phyloP scores from a whole-genome alignment of 2,797 vertebrate genomes.

The Centropyge bicolor region DNA sequence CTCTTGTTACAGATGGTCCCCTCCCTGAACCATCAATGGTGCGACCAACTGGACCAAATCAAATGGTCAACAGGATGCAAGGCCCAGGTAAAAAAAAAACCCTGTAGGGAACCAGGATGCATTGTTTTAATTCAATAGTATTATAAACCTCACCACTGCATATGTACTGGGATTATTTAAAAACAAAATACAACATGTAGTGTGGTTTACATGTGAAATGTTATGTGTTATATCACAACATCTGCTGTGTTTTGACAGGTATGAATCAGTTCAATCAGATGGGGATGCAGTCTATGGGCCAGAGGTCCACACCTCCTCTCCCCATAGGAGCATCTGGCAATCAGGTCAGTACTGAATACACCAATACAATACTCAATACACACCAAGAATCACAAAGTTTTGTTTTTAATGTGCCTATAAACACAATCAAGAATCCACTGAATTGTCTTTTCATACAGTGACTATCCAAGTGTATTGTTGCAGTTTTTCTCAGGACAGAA shows the following conservation, averaged over 20 bases:
- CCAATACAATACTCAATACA: conserved; percentile 30
- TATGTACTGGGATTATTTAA: not conserved
- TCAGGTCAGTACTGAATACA: conserved; percentile 85
- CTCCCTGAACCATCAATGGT: conserved; percentile 91
- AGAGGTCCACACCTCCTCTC: conserved; percentile 94
- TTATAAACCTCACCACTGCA: not conserved
- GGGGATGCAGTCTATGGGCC: conserved; percentile 90
- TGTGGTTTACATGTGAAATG: not conserved
- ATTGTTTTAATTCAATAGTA: not conserved
- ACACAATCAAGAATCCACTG: conserved; percentile 1
- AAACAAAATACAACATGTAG: not conserved
- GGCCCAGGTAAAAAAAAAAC: conserved; percentile 77
- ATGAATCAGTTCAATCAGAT: conserved; percentile 95
- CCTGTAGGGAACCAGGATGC: not conserved
- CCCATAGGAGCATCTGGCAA: conserved; percentile 90
- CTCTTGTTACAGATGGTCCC: conserved; percentile 88
- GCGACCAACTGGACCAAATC: conserved; percentile 91
- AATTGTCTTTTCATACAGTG: not conserved
- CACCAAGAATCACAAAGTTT: not conserved
- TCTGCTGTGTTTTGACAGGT: conserved; percentile 78
- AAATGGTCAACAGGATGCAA: conserved; percentile 94
- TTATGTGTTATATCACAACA: not conserved
- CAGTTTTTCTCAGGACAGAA: not conserved
- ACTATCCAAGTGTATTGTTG: not conserved
- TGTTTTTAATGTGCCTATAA: not conserved